Evolutionary conservation across 2,113 vertebrate genomes (phyloP).

Genomic region (Prochilodus magdalenae): DNA sequence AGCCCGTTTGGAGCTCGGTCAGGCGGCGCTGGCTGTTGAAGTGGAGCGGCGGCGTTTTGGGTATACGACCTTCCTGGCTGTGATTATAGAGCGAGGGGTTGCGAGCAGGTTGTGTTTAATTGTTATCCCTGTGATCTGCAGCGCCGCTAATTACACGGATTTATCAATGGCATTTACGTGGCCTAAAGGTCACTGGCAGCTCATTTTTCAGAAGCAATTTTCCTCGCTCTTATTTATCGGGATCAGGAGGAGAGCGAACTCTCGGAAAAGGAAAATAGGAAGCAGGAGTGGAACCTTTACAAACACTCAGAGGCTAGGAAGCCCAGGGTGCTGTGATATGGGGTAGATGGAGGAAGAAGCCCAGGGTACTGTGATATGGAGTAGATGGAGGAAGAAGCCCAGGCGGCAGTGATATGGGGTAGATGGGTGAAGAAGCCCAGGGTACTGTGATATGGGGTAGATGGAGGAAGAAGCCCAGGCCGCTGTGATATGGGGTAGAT

Average conservation of each 20-base stretch:
- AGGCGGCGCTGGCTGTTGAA: constrained; percentile 19
- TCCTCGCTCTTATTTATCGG: constrained; percentile 66
- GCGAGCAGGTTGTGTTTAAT: constrained; percentile 72
- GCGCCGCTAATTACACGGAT: constrained; percentile 68
- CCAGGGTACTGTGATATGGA: too few relatives aligned
- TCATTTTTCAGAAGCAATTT: constrained; percentile 58
- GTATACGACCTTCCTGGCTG: constrained; percentile 34
- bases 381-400: too few relatives aligned
- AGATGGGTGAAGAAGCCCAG: too few relatives aligned
- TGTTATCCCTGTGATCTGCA: constrained; percentile 66
- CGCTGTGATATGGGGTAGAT: too few relatives aligned
- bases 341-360: too few relatives aligned
- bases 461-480: too few relatives aligned
- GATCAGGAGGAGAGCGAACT: constrained; percentile 31
- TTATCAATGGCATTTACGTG: constrained; percentile 66
- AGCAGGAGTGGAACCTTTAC: not conserved
- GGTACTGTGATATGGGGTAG: too few relatives aligned
- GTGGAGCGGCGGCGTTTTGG: constrained; percentile 1
- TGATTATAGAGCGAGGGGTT: constrained; percentile 58
- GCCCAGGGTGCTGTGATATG: too few relatives aligned
- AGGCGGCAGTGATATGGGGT: too few relatives aligned
- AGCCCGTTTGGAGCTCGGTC: not conserved
- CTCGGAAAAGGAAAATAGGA: constrained; percentile 18
- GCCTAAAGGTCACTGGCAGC: constrained; percentile 71
- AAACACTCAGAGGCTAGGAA: not conserved